Base-by-base conservation (phyloP, 2,888 invertebrate genomes). In the Drosophila robusta region DNA sequence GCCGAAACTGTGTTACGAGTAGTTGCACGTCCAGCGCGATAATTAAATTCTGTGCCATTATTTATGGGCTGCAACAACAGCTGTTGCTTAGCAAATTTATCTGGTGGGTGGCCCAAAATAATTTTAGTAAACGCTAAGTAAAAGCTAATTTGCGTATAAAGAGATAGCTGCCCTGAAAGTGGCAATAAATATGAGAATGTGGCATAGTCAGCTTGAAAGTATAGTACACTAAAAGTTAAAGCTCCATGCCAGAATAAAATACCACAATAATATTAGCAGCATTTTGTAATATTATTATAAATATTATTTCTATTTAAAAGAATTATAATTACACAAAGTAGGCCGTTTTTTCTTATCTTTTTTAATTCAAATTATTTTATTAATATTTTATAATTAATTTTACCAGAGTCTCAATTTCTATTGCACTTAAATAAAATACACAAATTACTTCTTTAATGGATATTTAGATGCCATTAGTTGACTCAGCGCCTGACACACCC, bases 21-120 rank as follows among this genome's bases (percentile, higher is more conserved):
- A 54, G 67, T 36, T 42, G 62, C 70, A 66, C 67, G 80, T 72
- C 84, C 80, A 84, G 50, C 65, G 81, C 78, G 70, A 87, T 89
- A 82, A 82, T 82, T 82, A 82, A 89, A 82, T 82, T 89, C 70
- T 70, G 29, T 70, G 65, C 73, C 67, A 73, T 80, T 87, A 82
- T 82, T 82, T 83, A 89, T 84, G 78, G 70, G 77, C 50, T 49
- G 54, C 69, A 80, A 66, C 74, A 87, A 67, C 78, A 64, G 84
- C 80, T 80, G 89, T 52, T 47, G 46, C 61, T 42, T 54, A 70
- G 64, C 55, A 70, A 83, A 83, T 80, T 68, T 69, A 61, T 70
- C 80, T 80, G 61, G 56, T 63, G 66, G 71, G 69, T 49, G 62
- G 45, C 11, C 41, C 14, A 36, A 16, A 38, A 44, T 41, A 38